Percentiles rank a stretch among this genome's conserved stretches.
These are phyloP conservation scores for Chymomyza amoena DNA, from an alignment of 2,888 invertebrate species.

Conservation along the genomic window DNA sequence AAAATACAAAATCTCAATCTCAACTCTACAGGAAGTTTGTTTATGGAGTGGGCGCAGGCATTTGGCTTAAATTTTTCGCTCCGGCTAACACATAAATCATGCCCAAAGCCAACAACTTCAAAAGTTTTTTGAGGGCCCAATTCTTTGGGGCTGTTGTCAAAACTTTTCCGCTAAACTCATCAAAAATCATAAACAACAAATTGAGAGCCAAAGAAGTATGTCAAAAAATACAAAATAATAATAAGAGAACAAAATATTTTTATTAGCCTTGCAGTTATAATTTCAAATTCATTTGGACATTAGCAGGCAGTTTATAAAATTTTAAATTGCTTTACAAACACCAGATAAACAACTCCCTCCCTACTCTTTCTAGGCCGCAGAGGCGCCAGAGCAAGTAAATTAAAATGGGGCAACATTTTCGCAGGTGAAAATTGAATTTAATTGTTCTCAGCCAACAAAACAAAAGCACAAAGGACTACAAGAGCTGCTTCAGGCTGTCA, in stretches of 20 bases:
- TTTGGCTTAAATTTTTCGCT: conserved; percentile 33
- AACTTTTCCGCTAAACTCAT: conserved; percentile 50
- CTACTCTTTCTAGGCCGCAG: not conserved
- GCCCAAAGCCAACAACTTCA: not conserved
- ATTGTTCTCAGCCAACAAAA: conserved; percentile 51
- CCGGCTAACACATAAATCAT: conserved; percentile 11
- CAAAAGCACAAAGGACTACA: conserved; percentile 1
- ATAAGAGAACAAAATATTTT: not conserved
- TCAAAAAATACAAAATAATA: not conserved
- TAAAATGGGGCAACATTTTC: not conserved
- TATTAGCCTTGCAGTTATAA: conserved; percentile 1
- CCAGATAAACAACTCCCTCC: not conserved
- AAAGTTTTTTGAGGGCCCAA: not conserved
- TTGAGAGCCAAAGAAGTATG: not conserved
- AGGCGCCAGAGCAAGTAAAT: not conserved
- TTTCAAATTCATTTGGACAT: not conserved
- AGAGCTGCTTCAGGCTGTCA: conserved; percentile 17
- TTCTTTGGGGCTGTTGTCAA: not conserved
- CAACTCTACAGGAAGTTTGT: not conserved
- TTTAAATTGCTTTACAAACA: not conserved
- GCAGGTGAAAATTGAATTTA: conserved; percentile 70
- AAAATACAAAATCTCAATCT: conserved; percentile 5
- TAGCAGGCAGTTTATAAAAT: not conserved
- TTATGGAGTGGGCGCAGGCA: not conserved
- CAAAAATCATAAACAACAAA: conserved; percentile 53